Evolutionary conservation across 2,888 invertebrate species (phyloP), one percentile per base, ranked within the genome.

Genomic region (Ypsolopha scabrella): DNA sequence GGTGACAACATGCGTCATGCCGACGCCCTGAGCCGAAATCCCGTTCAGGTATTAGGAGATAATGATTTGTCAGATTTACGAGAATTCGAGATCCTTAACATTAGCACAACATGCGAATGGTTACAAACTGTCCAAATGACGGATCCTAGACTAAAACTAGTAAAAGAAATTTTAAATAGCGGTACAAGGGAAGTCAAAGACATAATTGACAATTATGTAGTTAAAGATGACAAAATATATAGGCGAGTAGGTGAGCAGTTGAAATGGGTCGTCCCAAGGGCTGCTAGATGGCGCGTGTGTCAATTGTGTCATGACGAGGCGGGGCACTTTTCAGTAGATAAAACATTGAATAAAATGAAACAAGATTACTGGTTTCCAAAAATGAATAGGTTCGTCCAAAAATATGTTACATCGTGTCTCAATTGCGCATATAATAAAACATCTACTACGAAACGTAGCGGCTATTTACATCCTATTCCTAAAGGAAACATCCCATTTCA

Each of bases 1-100:
- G 67, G 65, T 0, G 37, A 51, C 1, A 58, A 54, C 48, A 68
- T 70, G 67, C 51, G 53, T 7, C 68, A 69, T 35, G 60, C 60
- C 7, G 64, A 65, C 55, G 59, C 62, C 6, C 45, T 67, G 11
- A 63, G 65, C 46, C 44, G 62, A 7, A 62, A 63, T 54, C 53
- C 58, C 0, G n/a, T 50, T 6, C 48, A 37, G 2, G n/a, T 7
- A 6, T 39, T 13, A 37, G 34, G 41, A 41, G 10, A 3, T n/a
- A n/a, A 52, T 9, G 24, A 37, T 9, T 1, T 47, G 9, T n/a
- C 24, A 34, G n/a, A 41, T 24, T 4, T 33, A 8, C 36, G 39
- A 41, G 55, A 7, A 54, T 54, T 36, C 36, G 47, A 47, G 1
- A 10, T 41, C 11, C 34, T 33, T 34, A 43, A 9, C 51, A 48